phyloP scores from a whole-genome alignment of 2,113 vertebrate species.

The Crotalus viridis region DNA sequence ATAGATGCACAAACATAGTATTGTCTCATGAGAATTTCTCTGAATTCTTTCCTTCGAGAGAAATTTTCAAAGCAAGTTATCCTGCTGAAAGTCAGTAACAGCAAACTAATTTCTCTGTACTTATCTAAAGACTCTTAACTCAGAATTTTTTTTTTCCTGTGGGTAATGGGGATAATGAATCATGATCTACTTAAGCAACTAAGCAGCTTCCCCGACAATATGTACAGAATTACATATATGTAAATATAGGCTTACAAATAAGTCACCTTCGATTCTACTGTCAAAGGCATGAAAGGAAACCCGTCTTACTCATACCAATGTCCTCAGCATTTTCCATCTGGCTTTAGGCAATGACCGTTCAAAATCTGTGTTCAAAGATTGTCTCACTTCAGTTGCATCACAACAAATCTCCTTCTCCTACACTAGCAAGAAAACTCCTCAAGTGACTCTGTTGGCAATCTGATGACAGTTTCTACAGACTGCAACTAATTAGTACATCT shows the following conservation, averaged over 20 bases:
- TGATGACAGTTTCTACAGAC: constrained; percentile 11
- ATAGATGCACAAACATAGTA: not conserved
- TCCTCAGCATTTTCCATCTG: not conserved
- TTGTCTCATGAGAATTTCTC: not conserved
- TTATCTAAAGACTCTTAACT: not conserved
- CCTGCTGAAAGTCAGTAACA: not conserved
- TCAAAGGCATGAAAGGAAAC: not conserved
- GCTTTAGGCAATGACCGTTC: not conserved
- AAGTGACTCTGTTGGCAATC: constrained; percentile 1
- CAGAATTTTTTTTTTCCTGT: not conserved
- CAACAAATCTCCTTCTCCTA: not conserved
- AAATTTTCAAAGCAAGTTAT: not conserved
- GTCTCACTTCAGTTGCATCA: not conserved
- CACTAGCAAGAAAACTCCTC: not conserved
- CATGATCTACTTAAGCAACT: not conserved
- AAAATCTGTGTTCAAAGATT: not conserved
- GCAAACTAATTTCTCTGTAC: not conserved
- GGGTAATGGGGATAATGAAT: not conserved
- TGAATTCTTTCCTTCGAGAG: not conserved
- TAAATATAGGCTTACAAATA: not conserved
- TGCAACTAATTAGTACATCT: not conserved
- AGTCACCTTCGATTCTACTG: not conserved
- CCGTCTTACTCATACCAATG: not conserved
- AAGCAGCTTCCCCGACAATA: not conserved
- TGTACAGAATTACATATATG: not conserved